These are phyloP conservation scores for Leuctra nigra DNA, from an alignment of 2,888 invertebrate genomes.

Conservation along the genomic window DNA sequence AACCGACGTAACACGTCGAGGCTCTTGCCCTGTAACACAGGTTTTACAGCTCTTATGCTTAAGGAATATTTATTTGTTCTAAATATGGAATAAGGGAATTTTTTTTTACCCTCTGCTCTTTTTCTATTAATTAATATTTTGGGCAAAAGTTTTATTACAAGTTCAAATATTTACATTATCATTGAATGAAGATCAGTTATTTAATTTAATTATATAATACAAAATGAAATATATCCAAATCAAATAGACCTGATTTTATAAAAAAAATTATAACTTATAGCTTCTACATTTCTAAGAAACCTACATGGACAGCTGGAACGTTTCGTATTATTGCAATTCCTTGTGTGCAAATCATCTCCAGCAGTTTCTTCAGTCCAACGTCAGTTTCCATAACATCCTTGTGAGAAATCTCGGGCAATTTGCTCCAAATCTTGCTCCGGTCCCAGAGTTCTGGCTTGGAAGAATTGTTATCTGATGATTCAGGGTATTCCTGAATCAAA, in stretches of 20 bases:
- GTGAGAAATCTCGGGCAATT: constrained; percentile 36
- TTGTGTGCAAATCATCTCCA: constrained; percentile 36
- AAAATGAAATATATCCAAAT: too few species aligned
- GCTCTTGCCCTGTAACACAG: constrained; percentile 33
- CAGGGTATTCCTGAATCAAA: constrained; percentile 35
- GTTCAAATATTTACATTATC: too few species aligned
- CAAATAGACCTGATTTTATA: too few species aligned
- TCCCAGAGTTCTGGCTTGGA: too few species aligned
- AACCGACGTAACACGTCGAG: constrained; percentile 35
- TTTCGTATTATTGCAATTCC: constrained; percentile 35
- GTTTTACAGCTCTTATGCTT: background rate
- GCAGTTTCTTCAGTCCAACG: constrained; percentile 34
- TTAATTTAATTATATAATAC: too few species aligned
- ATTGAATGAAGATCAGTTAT: too few species aligned
- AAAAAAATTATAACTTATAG: too few species aligned
- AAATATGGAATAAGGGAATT: too few species aligned
- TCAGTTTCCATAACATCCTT: constrained; percentile 35
- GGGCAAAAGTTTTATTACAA: too few species aligned
- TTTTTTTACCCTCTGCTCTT: too few species aligned
- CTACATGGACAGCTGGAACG: constrained; percentile 33
- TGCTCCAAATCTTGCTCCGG: constrained; percentile 33
- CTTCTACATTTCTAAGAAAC: too few species aligned
- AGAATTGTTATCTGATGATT: constrained; percentile 28
- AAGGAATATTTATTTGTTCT: constrained; percentile 6
- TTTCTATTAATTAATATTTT: too few species aligned